Evolutionary conservation across 2,797 vertebrate genomes (phyloP).

Genomic region (Ptychadena robeensis): DNA sequence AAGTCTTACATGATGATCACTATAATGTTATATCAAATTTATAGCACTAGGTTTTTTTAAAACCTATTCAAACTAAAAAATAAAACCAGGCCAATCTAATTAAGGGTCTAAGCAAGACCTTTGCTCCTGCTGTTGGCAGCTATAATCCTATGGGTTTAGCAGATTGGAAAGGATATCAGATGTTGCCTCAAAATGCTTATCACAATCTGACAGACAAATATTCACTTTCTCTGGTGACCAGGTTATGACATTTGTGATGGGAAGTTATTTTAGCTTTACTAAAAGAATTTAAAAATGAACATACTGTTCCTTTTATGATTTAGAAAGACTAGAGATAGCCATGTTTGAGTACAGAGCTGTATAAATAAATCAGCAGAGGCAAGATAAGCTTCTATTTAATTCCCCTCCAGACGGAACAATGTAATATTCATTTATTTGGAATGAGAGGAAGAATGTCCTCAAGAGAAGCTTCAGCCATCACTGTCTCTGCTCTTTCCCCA

Average conservation of each 20-base stretch:
- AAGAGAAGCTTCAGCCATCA: slow-evolving; percentile 9
- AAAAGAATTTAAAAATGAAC: slow-evolving; percentile 36
- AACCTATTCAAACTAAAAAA: too few relatives aligned
- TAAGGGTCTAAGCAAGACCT: too few relatives aligned
- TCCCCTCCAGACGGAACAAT: slow-evolving; percentile 58
- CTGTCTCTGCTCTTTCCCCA: slow-evolving; percentile 11
- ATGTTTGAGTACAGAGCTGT: slow-evolving; percentile 46
- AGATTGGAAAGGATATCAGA: slow-evolving; percentile 15
- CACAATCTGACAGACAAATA: slow-evolving; percentile 35
- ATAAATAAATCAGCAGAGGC: slow-evolving; percentile 49
- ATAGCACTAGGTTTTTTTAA: too few relatives aligned
- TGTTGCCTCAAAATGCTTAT: slow-evolving; percentile 29
- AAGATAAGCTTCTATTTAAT: slow-evolving; percentile 59
- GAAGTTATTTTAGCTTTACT: slow-evolving; percentile 40
- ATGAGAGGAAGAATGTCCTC: slow-evolving; percentile 39
- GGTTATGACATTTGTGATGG: slow-evolving; percentile 31
- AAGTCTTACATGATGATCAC: too few relatives aligned
- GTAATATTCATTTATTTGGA: slow-evolving; percentile 46
- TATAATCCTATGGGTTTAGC: not conserved
- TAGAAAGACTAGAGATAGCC: slow-evolving; percentile 46
- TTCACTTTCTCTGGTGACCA: slow-evolving; percentile 12
- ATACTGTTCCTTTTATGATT: slow-evolving; percentile 54
- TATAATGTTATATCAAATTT: too few relatives aligned
- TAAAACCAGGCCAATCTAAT: too few relatives aligned
- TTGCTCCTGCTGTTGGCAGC: slow-evolving; percentile 8